Evolutionary conservation across 2,888 invertebrate genomes (phyloP), one percentile per base, ranked within the genome.

Genomic region (Xanthostigma xanthostigma): DNA sequence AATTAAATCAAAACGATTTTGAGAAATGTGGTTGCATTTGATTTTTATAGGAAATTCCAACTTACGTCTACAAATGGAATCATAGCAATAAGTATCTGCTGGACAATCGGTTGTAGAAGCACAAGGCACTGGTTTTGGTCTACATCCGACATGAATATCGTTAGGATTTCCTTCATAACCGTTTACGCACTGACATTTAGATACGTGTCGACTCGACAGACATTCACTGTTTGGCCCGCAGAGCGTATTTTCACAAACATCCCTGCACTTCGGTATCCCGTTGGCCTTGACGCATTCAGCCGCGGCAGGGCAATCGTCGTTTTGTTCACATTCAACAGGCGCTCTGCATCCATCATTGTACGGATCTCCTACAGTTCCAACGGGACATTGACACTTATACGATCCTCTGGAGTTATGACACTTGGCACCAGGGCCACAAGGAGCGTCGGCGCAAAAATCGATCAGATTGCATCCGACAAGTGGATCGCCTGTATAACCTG

Each of bases 201-300:
- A 84, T 37, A 71, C 71, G 64, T 92, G 92, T 59, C 84, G 78
- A 49, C 75, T 70, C 51, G 88, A 80, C 50, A 78, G 63, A 64
- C 93, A 93, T 62, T 90, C 88, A 34, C 92, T 77, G 65, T 92
- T 92, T 3, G 78, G 75, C 48, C 89, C 90, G 68, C 93, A 93
- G 52, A 73, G 71, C 1, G 79, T 73, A 55, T 76, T 77, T 58
- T 86, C 81, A 64, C 92, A 92, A 35, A 84, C 86, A 68, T 87
- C 83, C 65, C 78, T 80, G 65, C 91, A 92, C 69, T 89, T 90
- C 41, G 84, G 79, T 45, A 77, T 68, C 41, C 84, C 84, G 59
- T 81, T 81, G 4, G 76, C 71, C 53, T 76, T 74, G 14, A 79
- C 75, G 62, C 91, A 92, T 60, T 81, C 79, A 12, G 91, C 90